Evolutionary conservation across 2,113 vertebrate species (phyloP), one percentile per base, ranked within the genome.

Genomic region (Macrotus californicus): DNA sequence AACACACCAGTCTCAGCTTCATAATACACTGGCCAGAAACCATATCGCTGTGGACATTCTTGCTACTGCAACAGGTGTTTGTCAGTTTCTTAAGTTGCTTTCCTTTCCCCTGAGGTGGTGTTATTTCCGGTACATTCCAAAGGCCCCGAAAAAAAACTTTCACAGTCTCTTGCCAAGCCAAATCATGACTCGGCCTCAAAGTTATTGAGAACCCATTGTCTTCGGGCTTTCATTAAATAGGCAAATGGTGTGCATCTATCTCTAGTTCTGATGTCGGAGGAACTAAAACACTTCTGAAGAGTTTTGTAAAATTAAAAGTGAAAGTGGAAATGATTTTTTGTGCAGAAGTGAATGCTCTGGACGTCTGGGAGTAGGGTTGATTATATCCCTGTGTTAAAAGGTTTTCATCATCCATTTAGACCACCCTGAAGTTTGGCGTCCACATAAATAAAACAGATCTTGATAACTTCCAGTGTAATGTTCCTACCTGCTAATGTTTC

Each of bases 91-190:
- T 96, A 89, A 94, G 72, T 59, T 73, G 88, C 92, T 96, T 97
- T 70, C 96, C 94, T 96, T 77, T 97, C 95, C 97, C 66, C 93
- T 96, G 92, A 98, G 97, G 69, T 95, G 83, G 89, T 69, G 54
- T 97, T 93, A 77, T 98, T 97, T 98, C 91, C 96, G 77, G 61
- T 95, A 83, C 81, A 93, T 70, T 4, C 92, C 97, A 92, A 95
- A 96, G 70, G 80, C 96, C 66, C 86, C 84, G 91, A 56, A 91
- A 95, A 95, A 93, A 96, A 93, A 64, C 73, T 50, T 94, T 52
- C 67, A 50, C 56, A 72, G 11, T 80, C 73, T 93, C 88, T 80
- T 72, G 75, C 88, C 93, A 92, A 95, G 41, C 59, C 94, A 96
- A 97, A 95, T 93, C 92, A 77, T 46, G 76, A 54, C 48, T 73